Evolutionary conservation across 2,797 vertebrate genomes (phyloP), one percentile per base, ranked within the genome.

Genomic region (Poecilia wingei): DNA sequence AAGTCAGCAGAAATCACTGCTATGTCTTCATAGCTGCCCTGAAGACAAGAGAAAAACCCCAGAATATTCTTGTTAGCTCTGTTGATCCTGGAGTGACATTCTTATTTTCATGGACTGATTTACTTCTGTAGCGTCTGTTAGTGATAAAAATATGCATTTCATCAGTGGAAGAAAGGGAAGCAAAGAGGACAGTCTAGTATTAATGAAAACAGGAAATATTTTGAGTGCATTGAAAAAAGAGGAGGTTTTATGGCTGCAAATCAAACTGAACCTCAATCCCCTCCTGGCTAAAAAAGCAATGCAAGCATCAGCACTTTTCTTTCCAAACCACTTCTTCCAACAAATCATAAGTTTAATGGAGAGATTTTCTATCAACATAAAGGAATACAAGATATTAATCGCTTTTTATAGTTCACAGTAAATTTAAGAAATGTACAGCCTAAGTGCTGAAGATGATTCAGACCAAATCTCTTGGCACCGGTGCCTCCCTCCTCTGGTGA

Each of bases 401-500:
- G 3, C 20, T 9, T 66, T 39, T 66, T 66, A 39, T 39, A 70
- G 31, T 75, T 57, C 13, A 33, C 28, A 41, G 33, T 83, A 57
- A 4, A 47, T 78, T 57, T 10, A 28, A 45, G 25, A 70, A 70
- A 41, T n/a, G 22, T 13, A 13, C 39, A n/a, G 18, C 33, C 33
- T 5, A 25, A 43, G 39, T 69, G 39, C n/a, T 7, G 12, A 16
- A 12, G 25, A 28, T 3, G 68, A 71, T 46, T 46, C 47, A 41
- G 46, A 55, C 16, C 14, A 4, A 33, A 22, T 73, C 33, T 83
- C 41, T 66, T n/a, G 74, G 72, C 77, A 59, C 74, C 70, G 80
- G 78, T 80, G 88, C 93, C 93, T 89, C 93, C 92, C 91, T 90
- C 94, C 88, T 84, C 91, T 94, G 94, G 93, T 82, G 79, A 91